phyloP scores from a whole-genome alignment of 2,888 invertebrate species.

The Ochropacha duplaris region DNA sequence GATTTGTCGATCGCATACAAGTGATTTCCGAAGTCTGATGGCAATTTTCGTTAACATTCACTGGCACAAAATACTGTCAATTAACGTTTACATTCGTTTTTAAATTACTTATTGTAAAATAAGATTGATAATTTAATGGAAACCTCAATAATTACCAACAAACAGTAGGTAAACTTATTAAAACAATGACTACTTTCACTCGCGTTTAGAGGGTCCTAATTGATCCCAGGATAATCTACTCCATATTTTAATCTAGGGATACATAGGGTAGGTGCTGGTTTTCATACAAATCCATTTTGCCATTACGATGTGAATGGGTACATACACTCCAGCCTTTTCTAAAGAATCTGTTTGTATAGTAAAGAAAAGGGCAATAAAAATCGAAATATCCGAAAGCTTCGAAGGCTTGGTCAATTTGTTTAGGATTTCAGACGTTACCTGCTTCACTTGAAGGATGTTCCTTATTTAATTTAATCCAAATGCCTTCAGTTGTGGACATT shows the following conservation, averaged over 20 bases:
- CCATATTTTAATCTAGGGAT: too few relatives aligned
- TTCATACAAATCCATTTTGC: too few relatives aligned
- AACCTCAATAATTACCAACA: too few relatives aligned
- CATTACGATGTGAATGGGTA: background rate
- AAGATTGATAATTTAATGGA: too few relatives aligned
- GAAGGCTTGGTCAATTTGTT: slow-evolving; percentile 61
- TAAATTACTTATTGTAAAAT: too few relatives aligned
- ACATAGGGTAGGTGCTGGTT: too few relatives aligned
- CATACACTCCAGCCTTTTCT: background rate
- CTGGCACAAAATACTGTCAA: slow-evolving; percentile 15
- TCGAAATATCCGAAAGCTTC: slow-evolving; percentile 45
- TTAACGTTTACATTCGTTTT: background rate
- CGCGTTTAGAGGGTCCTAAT: too few relatives aligned
- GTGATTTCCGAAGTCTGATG: slow-evolving; percentile 63
- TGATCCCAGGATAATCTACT: too few relatives aligned
- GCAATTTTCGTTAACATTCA: slow-evolving; percentile 53
- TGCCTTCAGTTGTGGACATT: background rate
- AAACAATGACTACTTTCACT: too few relatives aligned
- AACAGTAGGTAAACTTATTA: too few relatives aligned
- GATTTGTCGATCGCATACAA: slow-evolving; percentile 60
- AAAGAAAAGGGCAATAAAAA: slow-evolving; percentile 55
- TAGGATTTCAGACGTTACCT: slow-evolving; percentile 46
- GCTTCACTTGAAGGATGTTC: slow-evolving; percentile 36
- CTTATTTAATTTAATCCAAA: slow-evolving; percentile 23
- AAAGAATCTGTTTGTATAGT: slow-evolving; percentile 43